phyloP scores from a whole-genome alignment of 1,140 invertebrate species.

The Hetaerina americana region DNA sequence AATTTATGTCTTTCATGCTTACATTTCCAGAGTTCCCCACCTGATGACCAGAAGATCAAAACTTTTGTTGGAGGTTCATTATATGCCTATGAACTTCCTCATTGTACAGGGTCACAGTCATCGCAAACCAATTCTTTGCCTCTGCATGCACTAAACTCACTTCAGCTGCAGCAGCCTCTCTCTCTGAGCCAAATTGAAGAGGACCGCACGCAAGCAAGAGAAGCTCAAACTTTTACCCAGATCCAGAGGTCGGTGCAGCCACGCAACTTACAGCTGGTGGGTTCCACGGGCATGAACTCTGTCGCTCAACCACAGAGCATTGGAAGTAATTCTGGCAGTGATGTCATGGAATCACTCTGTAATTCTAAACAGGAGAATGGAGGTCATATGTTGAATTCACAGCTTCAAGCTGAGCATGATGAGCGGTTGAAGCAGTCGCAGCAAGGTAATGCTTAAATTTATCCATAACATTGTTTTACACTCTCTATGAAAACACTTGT shows the following conservation, averaged over 20 bases:
- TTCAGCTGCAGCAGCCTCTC: constrained; percentile 16
- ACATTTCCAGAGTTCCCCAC: constrained; percentile 28
- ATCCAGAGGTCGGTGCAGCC: constrained; percentile 29
- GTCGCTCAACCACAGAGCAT: not conserved
- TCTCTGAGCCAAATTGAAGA: constrained; percentile 18
- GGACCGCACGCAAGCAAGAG: constrained; percentile 17
- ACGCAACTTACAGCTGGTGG: not conserved
- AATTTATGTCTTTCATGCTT: too few relatives aligned
- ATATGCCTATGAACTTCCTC: constrained; percentile 40
- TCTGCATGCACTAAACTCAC: not conserved
- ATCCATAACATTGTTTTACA: too few relatives aligned
- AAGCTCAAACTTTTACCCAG: constrained; percentile 28
- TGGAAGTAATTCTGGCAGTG: not conserved
- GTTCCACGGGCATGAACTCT: not conserved
- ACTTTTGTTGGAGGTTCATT: constrained; percentile 30
- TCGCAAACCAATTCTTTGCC: constrained; percentile 12
- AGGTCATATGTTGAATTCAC: not conserved
- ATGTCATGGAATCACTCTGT: not conserved
- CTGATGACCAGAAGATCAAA: constrained; percentile 36
- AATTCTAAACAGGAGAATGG: not conserved
- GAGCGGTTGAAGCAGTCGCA: not conserved
- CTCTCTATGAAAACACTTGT: too few relatives aligned
- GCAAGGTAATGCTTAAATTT: not conserved
- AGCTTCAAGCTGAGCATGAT: not conserved
- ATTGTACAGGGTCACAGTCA: constrained; percentile 12